Conservation (phyloP, 2,113 vertebrate genomes). For the Coracopsis vasa region DNA sequence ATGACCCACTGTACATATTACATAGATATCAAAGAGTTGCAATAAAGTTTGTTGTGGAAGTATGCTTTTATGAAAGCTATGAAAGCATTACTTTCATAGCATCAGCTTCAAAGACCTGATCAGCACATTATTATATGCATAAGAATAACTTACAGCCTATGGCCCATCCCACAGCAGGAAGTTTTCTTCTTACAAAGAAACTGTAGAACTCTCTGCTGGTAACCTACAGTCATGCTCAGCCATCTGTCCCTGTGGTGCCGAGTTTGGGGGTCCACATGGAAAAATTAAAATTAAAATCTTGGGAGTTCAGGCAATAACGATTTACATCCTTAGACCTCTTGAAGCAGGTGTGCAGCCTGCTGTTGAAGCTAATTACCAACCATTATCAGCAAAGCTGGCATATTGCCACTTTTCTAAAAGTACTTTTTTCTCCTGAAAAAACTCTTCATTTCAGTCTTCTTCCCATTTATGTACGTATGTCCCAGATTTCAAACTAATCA, state of each 20-base stretch:
- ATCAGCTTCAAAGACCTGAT: not conserved
- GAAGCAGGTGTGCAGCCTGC: slow-evolving; percentile 33
- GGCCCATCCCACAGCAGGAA: not conserved
- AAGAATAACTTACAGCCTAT: not conserved
- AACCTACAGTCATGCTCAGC: not conserved
- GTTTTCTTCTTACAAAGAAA: not conserved
- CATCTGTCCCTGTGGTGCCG: not conserved
- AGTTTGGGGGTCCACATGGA: not conserved
- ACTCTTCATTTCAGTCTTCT: not conserved
- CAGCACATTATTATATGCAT: not conserved
- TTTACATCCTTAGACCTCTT: not conserved
- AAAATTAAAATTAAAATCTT: slow-evolving; percentile 19
- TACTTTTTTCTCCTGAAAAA: slow-evolving; percentile 22
- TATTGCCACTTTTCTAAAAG: not conserved
- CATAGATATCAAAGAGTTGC: not conserved
- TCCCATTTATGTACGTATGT: not conserved
- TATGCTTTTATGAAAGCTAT: too few relatives aligned
- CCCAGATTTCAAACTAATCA: not conserved
- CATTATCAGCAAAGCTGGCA: slow-evolving; percentile 1
- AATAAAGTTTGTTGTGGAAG: not conserved
- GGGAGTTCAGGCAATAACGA: not conserved
- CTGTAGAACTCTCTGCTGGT: not conserved
- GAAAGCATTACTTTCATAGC: not conserved
- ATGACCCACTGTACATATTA: not conserved
- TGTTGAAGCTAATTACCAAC: slow-evolving; percentile 39